These are phyloP conservation scores for Amblyraja radiata DNA, from an alignment of 2,797 vertebrate species.

Conservation along the genomic window DNA sequence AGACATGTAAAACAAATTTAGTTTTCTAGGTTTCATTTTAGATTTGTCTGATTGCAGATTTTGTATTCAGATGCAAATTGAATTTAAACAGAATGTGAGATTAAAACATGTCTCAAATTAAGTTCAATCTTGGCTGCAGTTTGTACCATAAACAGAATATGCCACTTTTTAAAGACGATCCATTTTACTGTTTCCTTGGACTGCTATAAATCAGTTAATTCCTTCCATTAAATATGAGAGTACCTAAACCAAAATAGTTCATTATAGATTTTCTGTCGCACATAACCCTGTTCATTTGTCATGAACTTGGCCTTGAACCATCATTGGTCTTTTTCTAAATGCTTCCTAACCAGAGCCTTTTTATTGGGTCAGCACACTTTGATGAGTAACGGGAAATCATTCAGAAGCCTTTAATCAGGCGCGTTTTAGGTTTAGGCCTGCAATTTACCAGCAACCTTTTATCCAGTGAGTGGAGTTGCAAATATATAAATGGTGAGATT, in stretches of 20 bases:
- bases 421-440: not conserved
- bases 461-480: not conserved
- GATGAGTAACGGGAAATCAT: not conserved
- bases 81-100: not conserved
- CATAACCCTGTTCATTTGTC: not conserved
- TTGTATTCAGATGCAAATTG: not conserved
- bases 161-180: not conserved
- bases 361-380: not conserved
- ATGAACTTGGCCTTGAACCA: not conserved
- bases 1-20: too few species aligned
- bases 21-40: not conserved
- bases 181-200: not conserved
- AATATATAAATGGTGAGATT: not conserved
- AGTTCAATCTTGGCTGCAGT: not conserved
- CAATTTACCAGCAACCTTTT: not conserved
- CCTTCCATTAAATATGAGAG: not conserved
- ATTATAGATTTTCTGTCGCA: not conserved
- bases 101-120: not conserved
- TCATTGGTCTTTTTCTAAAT: not conserved
- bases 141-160: not conserved
- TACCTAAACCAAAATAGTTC: not conserved
- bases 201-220: not conserved
- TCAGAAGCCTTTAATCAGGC: not conserved
- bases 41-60: not conserved
- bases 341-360: slow-evolving; percentile 4